Evolutionary conservation across 2,113 vertebrate species (phyloP).

Genomic region (Gambusia affinis): DNA sequence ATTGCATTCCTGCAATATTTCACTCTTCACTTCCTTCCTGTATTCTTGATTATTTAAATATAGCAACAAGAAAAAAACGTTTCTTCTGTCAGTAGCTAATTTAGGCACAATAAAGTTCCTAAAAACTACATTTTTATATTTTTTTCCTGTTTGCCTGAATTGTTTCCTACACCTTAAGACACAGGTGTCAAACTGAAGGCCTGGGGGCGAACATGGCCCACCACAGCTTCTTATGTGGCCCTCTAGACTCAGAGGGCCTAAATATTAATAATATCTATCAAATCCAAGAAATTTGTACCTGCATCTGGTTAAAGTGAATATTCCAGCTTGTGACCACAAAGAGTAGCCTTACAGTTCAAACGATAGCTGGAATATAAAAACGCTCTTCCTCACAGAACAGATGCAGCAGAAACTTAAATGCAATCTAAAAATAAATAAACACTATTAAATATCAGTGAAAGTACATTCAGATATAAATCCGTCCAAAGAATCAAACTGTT

Average conservation of each 20-base stretch:
- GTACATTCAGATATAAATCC: constrained; percentile 14
- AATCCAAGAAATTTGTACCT: too few relatives aligned
- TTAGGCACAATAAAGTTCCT: too few relatives aligned
- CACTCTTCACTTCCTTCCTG: neutral
- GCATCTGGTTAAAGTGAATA: too few relatives aligned
- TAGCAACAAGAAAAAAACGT: neutral
- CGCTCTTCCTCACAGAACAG: neutral
- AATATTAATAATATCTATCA: too few relatives aligned
- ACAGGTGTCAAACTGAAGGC: too few relatives aligned
- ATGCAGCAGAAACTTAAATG: neutral
- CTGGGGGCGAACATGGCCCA: too few relatives aligned
- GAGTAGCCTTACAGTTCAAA: neutral
- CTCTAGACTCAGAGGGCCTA: too few relatives aligned
- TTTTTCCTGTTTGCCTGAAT: too few relatives aligned
- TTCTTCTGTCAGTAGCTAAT: too few relatives aligned
- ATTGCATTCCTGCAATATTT: neutral
- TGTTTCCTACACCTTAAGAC: too few relatives aligned
- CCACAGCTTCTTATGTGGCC: too few relatives aligned
- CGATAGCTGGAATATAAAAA: neutral
- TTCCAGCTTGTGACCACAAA: neutral
- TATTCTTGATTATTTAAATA: constrained; percentile 12
- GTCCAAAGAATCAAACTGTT: constrained; percentile 26
- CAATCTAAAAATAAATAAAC: neutral
- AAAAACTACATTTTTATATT: too few relatives aligned
- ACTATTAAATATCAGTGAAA: neutral